A percentile compares a stretch with the other conserved stretches of the same genome.
Conservation (phyloP, 2,113 vertebrate species). For the Cervus canadensis region DNA sequence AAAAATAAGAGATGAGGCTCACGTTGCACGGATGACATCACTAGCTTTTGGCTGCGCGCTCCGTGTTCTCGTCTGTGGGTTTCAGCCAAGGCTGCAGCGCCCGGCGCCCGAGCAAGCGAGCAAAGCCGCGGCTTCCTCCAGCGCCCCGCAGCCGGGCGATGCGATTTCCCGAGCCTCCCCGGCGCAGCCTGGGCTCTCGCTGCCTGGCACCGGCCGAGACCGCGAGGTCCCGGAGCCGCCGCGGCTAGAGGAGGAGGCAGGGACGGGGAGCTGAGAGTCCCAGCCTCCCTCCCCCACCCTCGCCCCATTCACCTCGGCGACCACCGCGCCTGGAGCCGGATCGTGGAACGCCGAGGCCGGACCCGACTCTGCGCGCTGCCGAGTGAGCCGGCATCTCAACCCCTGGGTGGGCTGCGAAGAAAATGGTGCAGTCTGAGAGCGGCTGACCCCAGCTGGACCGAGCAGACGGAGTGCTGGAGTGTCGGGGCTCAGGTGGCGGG, state of each 20-base stretch:
- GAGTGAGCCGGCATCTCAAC: conserved; percentile 48
- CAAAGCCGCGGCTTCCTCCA: conserved; percentile 67
- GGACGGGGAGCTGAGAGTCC: conserved; percentile 61
- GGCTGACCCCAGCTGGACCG: conserved; percentile 64
- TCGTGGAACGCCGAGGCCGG: conserved; percentile 53
- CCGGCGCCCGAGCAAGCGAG: conserved; percentile 79
- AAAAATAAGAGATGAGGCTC: conserved; percentile 92
- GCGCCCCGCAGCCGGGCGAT: conserved; percentile 71
- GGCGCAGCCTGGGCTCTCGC: conserved; percentile 68
- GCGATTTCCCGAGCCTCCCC: conserved; percentile 70
- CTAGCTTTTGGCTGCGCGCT: conserved; percentile 86
- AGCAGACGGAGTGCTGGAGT: conserved; percentile 18
- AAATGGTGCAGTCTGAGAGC: conserved; percentile 75
- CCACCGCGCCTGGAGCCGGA: conserved; percentile 21
- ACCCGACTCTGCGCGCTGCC: conserved; percentile 49
- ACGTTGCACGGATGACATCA: conserved; percentile 93
- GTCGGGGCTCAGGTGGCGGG: neutral
- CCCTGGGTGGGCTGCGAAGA: conserved; percentile 67
- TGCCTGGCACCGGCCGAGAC: conserved; percentile 14
- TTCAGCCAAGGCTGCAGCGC: conserved; percentile 85
- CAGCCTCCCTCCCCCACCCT: conserved; percentile 45
- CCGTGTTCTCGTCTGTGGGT: conserved; percentile 82
- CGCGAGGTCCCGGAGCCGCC: conserved; percentile 72
- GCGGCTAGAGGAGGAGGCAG: conserved; percentile 56
- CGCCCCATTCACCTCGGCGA: conserved; percentile 26